Percentiles rank a stretch among this genome's conserved stretches.
phyloP scores from a whole-genome alignment of 2,888 invertebrate genomes.

The Muscina levida region DNA sequence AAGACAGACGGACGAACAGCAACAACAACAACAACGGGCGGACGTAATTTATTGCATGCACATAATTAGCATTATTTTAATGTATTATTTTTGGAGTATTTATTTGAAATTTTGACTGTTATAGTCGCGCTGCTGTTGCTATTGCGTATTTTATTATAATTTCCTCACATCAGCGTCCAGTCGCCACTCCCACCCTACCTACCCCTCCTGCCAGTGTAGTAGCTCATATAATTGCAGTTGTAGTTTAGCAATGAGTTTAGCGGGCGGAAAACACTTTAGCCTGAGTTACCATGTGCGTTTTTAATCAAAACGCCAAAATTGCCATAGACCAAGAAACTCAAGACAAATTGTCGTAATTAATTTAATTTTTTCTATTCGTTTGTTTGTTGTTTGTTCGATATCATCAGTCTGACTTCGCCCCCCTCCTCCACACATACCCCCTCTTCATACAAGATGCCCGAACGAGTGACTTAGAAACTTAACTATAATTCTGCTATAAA shows the following conservation, averaged over 20 bases:
- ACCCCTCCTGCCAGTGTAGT: neutral
- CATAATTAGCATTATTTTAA: conserved; percentile 54
- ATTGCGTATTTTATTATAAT: conserved; percentile 35
- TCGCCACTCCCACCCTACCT: conserved; percentile 8
- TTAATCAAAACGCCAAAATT: conserved; percentile 30
- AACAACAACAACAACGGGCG: neutral
- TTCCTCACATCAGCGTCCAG: conserved; percentile 38
- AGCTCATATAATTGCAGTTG: conserved; percentile 4
- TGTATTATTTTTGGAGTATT: conserved; percentile 42
- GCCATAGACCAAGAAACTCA: conserved; percentile 38
- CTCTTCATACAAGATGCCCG: too few relatives aligned
- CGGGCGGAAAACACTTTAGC: neutral
- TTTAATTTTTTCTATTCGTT: conserved; percentile 44
- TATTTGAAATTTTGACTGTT: conserved; percentile 41
- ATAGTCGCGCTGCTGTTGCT: neutral
- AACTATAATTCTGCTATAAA: conserved; percentile 14
- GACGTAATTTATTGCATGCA: conserved; percentile 52
- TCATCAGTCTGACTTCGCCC: too few relatives aligned
- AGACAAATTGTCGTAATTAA: conserved; percentile 62
- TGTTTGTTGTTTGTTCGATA: too few relatives aligned
- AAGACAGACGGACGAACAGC: neutral
- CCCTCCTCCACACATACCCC: neutral
- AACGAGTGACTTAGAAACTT: conserved; percentile 47
- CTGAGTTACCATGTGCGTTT: neutral
- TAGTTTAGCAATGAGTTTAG: neutral